Evolutionary conservation across 2,113 vertebrate species (phyloP).

Genomic region (Gadus chalcogrammus): DNA sequence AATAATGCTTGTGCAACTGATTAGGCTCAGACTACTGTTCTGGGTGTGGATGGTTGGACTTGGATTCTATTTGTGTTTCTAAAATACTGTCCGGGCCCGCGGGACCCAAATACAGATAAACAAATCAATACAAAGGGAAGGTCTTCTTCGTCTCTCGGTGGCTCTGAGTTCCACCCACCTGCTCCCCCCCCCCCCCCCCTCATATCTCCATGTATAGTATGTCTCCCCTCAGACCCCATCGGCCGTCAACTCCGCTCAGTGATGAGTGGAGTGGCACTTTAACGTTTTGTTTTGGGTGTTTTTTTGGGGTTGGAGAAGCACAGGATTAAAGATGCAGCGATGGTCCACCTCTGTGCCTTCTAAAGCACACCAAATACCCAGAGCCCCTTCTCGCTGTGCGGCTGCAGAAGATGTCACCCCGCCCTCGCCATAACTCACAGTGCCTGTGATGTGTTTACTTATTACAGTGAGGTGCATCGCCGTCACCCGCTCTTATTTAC

Average conservation of each 20-base stretch:
- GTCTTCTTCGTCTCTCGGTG: constrained; percentile 50
- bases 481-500: constrained; percentile 64
- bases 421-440: constrained; percentile 71
- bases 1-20: too few relatives aligned
- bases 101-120: constrained; percentile 21
- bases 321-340: constrained; percentile 59
- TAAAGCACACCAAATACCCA: constrained; percentile 3
- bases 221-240: not conserved
- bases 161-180: constrained; percentile 54
- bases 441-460: constrained; percentile 71
- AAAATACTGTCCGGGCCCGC: not conserved
- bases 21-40: too few relatives aligned
- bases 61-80: too few relatives aligned
- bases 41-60: too few relatives aligned
- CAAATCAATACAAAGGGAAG: constrained; percentile 41
- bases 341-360: constrained; percentile 38
- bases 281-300: constrained; percentile 15
- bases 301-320: constrained; percentile 32
- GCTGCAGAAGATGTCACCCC: constrained; percentile 67
- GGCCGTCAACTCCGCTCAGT: constrained; percentile 15
- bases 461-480: constrained; percentile 64
- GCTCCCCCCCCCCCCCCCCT: constrained; percentile 44
- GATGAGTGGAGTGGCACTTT: constrained; percentile 64
- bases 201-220: not conserved
- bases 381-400: constrained; percentile 32